Conservation (phyloP, 2,888 invertebrate species). For the Eurois occulta region DNA sequence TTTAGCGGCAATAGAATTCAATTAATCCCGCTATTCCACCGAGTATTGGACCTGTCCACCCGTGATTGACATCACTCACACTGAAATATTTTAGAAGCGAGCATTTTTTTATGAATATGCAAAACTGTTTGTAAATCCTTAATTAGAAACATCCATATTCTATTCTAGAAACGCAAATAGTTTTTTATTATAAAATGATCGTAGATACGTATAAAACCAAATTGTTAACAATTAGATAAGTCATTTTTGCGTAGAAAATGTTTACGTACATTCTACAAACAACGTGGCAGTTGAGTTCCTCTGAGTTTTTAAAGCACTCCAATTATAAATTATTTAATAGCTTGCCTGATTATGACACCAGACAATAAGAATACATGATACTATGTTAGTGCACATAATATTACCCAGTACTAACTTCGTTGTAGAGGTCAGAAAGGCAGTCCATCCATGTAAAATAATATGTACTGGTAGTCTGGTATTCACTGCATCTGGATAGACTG, state of each 20-base stretch:
- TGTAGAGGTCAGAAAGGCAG: not conserved
- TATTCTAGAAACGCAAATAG: not conserved
- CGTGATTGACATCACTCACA: conserved; percentile 55
- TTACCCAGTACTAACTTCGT: not conserved
- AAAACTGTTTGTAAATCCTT: conserved; percentile 30
- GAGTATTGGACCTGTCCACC: conserved; percentile 48
- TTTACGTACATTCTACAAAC: too few species aligned
- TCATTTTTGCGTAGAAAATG: not conserved
- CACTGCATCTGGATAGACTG: not conserved
- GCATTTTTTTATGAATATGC: conserved; percentile 34
- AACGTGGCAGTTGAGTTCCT: not conserved
- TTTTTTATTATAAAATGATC: conserved; percentile 5
- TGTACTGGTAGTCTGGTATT: too few species aligned
- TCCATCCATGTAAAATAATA: not conserved
- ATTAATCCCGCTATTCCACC: conserved; percentile 56
- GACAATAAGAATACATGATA: not conserved
- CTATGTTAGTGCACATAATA: not conserved
- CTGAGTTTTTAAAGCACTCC: not conserved
- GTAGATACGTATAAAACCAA: not conserved
- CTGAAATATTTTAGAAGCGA: conserved; percentile 49
- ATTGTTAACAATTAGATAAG: not conserved
- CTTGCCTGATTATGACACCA: not conserved
- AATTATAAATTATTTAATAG: not conserved
- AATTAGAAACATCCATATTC: conserved; percentile 14
- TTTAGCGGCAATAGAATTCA: conserved; percentile 49